Evolutionary conservation across 2,113 vertebrate species (phyloP), one percentile per base, ranked within the genome.

Genomic region (Dermatemys mawii): DNA sequence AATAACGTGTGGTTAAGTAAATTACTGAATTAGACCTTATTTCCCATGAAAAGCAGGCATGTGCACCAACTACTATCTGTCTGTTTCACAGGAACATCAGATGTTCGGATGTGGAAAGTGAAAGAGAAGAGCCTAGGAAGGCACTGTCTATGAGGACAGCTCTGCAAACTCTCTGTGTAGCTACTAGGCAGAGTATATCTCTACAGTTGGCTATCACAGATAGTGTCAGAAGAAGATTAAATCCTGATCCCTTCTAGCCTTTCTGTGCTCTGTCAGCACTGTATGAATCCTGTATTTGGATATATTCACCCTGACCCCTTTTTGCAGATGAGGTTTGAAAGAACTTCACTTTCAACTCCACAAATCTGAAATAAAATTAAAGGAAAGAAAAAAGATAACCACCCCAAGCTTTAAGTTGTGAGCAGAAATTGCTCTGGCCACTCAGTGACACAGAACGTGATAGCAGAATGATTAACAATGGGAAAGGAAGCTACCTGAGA

Each of bases 401-500:
- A 26, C 44, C 55, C 4, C 75, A 70, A 78, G 51, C 50, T 95
- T 89, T 96, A 83, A 96, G 35, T 81, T 83, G 67, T 92, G 48
- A 94, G 6, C 1, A 0, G 83, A 97, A 97, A 97, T 97, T 83
- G 35, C 91, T 94, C 67, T 97, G 91, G 96, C 73, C 12, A 7
- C n/a, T 96, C 89, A 85, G 67, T 90, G 92, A 95, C 93, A 93
- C 12, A 89, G 83, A 95, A 93, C 85, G 88, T 83, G 86, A 88
- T 93, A 96, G 88, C 73, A 89, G 81, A 92, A 96, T 96, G 86
- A 94, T 94, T 95, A 93, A 88, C 83, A 94, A 88, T 81, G 51
- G 79, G 86, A 95, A 95, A 94, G 73, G 86, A 96, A 97, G 96
- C 41, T 67, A 88, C 87, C 79, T 5, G 1, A 96, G 92, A 92